A percentile compares a stretch with the other conserved stretches of the same genome.
Evolutionary conservation across 2,113 vertebrate species (phyloP).

Genomic region (Vanacampus margaritifer): DNA sequence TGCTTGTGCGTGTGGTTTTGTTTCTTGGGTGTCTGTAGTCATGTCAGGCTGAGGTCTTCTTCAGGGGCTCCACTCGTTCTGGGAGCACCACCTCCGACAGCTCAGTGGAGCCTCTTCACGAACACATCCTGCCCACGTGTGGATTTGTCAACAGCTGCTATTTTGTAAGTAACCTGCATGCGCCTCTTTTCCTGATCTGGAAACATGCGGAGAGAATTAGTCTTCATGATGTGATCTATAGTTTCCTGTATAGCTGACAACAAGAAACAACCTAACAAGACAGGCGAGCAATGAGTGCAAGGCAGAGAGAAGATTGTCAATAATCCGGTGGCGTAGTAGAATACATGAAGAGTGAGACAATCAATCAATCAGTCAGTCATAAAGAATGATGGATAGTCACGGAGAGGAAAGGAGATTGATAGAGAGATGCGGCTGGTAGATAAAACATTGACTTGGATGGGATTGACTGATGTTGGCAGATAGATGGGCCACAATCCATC

Average conservation of each 20-base stretch:
- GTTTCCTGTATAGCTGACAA: neutral
- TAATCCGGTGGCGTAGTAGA: constrained; percentile 6
- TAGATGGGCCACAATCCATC: constrained; percentile 33
- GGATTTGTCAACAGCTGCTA: constrained; percentile 81
- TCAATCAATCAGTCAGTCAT: constrained; percentile 48
- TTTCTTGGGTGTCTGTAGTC: constrained; percentile 23
- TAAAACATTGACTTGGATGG: constrained; percentile 51
- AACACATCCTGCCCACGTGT: constrained; percentile 63
- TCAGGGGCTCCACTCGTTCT: constrained; percentile 59
- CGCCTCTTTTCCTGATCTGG: neutral
- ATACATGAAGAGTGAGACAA: constrained; percentile 20
- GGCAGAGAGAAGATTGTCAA: neutral
- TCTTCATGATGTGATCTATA: neutral
- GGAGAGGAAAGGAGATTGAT: constrained; percentile 39
- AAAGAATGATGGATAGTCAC: constrained; percentile 44
- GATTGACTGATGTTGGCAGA: constrained; percentile 53
- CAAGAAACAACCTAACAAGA: constrained; percentile 7
- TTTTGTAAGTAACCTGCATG: constrained; percentile 63
- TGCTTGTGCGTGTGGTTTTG: neutral
- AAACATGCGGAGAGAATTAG: neutral
- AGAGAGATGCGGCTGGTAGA: constrained; percentile 39
- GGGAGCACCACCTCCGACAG: constrained; percentile 72
- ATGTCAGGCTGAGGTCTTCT: constrained; percentile 68
- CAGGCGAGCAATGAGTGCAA: neutral
- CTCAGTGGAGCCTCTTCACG: constrained; percentile 66